Conservation (phyloP, 2,888 invertebrate genomes). For the Amblyjoppa proteus region DNA sequence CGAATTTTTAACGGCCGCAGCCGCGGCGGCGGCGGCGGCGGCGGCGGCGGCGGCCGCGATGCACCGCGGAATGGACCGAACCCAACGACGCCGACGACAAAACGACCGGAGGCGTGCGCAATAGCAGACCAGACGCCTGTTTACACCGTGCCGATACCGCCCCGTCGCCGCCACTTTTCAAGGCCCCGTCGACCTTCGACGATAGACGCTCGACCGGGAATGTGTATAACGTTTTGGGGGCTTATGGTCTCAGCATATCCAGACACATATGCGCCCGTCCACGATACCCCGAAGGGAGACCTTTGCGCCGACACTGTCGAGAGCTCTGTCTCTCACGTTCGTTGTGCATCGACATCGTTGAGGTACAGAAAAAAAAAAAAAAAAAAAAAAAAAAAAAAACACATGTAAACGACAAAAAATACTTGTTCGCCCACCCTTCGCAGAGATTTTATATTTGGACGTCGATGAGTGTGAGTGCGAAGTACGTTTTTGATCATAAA, state of each 20-base stretch:
- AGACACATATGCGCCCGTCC: constrained; percentile 36
- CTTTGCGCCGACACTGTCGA: constrained; percentile 11
- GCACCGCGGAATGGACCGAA: constrained; percentile 64
- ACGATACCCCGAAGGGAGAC: constrained; percentile 31
- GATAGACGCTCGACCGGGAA: constrained; percentile 44
- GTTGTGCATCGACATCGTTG: constrained; percentile 22
- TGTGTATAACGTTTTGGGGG: constrained; percentile 28
- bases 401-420: background rate
- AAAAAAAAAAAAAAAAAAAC: background rate
- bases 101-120: constrained; percentile 45
- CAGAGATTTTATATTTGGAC: background rate
- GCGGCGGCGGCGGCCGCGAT: constrained; percentile 5
- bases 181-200: constrained; percentile 71
- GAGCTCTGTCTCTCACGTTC: constrained; percentile 4
- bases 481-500: background rate
- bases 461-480: background rate
- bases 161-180: constrained; percentile 66
- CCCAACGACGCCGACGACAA: constrained; percentile 25
- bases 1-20: constrained; percentile 21
- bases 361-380: background rate
- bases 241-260: constrained; percentile 43
- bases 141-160: constrained; percentile 58
- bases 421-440: background rate
- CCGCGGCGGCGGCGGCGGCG: constrained; percentile 20
- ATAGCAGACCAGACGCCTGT: constrained; percentile 66